phyloP scores from a whole-genome alignment of 2,888 invertebrate species.

The Monoplex corrugatus region DNA sequence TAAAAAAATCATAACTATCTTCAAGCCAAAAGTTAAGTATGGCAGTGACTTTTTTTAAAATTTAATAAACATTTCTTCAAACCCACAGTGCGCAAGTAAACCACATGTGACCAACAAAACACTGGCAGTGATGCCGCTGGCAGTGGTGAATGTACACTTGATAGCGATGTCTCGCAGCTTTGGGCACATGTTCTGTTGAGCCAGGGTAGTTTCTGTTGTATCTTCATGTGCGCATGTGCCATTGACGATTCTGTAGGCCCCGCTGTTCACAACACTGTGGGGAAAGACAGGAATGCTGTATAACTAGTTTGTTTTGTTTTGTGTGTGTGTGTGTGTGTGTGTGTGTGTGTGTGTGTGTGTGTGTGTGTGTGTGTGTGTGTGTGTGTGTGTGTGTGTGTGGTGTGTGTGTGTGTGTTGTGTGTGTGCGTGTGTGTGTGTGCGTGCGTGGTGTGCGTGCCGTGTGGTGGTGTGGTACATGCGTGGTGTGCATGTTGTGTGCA shows the following conservation, averaged over 20 bases:
- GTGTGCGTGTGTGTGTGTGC: not conserved
- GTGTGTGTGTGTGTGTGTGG: not conserved
- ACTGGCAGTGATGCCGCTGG: slow-evolving; percentile 26
- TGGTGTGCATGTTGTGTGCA: too few species aligned
- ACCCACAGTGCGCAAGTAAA: not conserved
- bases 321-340: not conserved
- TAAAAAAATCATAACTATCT: too few species aligned
- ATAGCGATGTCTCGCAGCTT: slow-evolving; percentile 73
- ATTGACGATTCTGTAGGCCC: slow-evolving; percentile 82
- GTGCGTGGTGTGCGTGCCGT: too few species aligned
- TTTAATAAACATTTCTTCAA: too few species aligned
- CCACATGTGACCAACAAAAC: not conserved
- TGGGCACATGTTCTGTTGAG: slow-evolving; percentile 79
- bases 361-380: not conserved
- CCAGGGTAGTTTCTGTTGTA: slow-evolving; percentile 73
- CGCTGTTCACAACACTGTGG: slow-evolving; percentile 81
- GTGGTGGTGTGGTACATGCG: too few species aligned
- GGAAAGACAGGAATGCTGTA: not conserved
- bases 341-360: not conserved
- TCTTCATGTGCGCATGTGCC: slow-evolving; percentile 82
- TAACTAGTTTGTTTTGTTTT: not conserved
- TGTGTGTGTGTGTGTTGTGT: not conserved
- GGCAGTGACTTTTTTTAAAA: too few species aligned
- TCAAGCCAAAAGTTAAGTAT: too few species aligned
- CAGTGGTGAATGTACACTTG: slow-evolving; percentile 68